Conservation (phyloP, 2,797 vertebrate species). For the Spinus olivaceus region DNA sequence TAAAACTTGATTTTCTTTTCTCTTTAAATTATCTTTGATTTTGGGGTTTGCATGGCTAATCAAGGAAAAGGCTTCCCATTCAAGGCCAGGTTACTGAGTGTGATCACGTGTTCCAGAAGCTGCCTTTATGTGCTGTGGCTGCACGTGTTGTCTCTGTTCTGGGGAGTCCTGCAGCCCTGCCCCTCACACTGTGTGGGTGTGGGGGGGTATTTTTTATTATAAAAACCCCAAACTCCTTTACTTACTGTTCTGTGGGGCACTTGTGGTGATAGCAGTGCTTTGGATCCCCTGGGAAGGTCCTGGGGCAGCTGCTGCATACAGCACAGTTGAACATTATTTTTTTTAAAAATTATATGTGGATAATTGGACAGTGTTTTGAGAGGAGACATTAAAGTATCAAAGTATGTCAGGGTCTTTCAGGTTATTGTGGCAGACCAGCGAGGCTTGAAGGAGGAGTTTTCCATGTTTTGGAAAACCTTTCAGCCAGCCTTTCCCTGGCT, state of each 20-base stretch:
- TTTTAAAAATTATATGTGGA: too few species aligned
- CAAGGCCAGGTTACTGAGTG: neutral
- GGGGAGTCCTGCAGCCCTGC: neutral
- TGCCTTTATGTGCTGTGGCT: conserved; percentile 1
- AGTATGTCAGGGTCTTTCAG: neutral
- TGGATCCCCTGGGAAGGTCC: neutral
- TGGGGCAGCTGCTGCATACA: accelerated
- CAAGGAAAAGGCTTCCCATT: neutral
- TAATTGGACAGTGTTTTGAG: neutral
- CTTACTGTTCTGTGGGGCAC: neutral
- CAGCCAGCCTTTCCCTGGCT: neutral
- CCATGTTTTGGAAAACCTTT: accelerated
- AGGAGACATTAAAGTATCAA: neutral
- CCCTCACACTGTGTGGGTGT: accelerated
- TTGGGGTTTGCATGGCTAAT: neutral
- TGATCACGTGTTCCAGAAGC: neutral
- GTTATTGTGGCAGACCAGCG: accelerated
- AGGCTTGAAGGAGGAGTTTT: neutral
- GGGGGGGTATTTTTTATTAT: accelerated
- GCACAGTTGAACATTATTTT: neutral
- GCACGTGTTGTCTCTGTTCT: neutral
- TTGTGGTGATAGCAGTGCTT: neutral
- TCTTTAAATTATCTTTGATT: neutral
- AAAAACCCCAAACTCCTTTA: neutral
- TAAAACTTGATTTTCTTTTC: neutral